Percentiles rank a stretch among this genome's conserved stretches.
Conservation (phyloP, 2,888 invertebrate species). For the Scelioninae gen. 2 region DNA sequence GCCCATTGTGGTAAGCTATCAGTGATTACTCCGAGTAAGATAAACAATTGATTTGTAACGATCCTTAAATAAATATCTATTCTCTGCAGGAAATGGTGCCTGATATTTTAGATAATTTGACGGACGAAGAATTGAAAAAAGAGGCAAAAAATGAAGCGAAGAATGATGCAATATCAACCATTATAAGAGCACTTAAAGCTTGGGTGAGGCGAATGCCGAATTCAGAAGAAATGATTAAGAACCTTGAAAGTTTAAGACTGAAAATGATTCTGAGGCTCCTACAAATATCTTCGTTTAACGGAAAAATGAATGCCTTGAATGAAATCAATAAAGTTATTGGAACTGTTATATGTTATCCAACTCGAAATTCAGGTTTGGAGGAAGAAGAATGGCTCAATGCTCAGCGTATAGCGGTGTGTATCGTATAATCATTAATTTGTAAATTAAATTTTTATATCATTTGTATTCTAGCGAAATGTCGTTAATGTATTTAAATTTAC, state of each 20-base stretch:
- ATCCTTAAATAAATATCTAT: not conserved
- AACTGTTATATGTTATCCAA: slow-evolving; percentile 92
- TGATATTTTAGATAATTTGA: slow-evolving; percentile 91
- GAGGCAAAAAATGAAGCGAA: slow-evolving; percentile 97
- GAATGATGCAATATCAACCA: slow-evolving; percentile 95
- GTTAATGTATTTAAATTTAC: too few species aligned
- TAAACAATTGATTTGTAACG: too few species aligned
- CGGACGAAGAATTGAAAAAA: slow-evolving; percentile 96
- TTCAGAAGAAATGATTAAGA: slow-evolving; percentile 87
- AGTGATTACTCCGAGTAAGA: too few species aligned
- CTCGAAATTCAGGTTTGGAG: slow-evolving; percentile 82
- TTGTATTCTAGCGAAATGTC: too few species aligned
- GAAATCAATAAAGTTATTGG: slow-evolving; percentile 98
- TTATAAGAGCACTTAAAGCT: slow-evolving; percentile 94
- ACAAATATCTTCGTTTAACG: slow-evolving; percentile 98
- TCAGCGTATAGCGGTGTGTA: slow-evolving; percentile 94
- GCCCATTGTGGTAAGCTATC: slow-evolving; percentile 87
- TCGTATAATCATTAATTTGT: too few species aligned
- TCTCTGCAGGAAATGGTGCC: slow-evolving; percentile 89
- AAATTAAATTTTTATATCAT: too few species aligned
- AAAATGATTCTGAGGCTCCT: slow-evolving; percentile 96
- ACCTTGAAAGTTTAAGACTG: slow-evolving; percentile 94
- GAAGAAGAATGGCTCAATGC: slow-evolving; percentile 96
- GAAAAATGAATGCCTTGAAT: slow-evolving; percentile 99
- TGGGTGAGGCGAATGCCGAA: slow-evolving; percentile 89